Evolutionary conservation across 1,140 invertebrate genomes (phyloP).

Genomic region (Trinorchestia longiramus): DNA sequence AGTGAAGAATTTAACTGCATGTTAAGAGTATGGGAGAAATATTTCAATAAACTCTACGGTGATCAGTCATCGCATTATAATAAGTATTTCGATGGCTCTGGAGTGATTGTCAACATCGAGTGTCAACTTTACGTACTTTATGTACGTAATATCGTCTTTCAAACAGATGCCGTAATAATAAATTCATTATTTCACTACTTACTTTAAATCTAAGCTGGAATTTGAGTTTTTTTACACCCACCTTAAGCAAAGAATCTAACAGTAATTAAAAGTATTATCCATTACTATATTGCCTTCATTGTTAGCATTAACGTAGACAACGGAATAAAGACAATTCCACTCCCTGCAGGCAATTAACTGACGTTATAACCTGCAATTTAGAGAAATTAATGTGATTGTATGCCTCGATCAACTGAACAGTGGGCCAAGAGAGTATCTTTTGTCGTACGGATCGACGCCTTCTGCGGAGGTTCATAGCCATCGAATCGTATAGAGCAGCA

Average conservation of each 20-base stretch:
- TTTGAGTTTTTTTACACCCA: not conserved
- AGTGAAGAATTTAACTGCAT: not conserved
- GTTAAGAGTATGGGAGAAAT: not conserved
- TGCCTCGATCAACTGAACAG: constrained; percentile 3
- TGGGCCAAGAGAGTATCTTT: constrained; percentile 28
- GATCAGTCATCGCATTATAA: not conserved
- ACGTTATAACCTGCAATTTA: constrained; percentile 22
- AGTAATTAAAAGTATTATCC: not conserved
- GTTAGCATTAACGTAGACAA: not conserved
- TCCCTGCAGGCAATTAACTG: not conserved
- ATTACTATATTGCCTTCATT: not conserved
- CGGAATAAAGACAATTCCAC: not conserved
- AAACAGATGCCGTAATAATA: not conserved
- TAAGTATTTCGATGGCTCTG: not conserved
- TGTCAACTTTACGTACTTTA: not conserved
- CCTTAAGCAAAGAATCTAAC: not conserved
- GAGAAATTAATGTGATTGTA: not conserved
- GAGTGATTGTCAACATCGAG: not conserved
- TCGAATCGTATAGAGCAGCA: constrained; percentile 40
- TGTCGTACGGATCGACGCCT: constrained; percentile 23
- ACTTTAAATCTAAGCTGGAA: not conserved
- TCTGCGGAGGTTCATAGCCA: constrained; percentile 53
- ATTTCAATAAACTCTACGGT: not conserved
- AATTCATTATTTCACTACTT: not conserved
- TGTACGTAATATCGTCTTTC: not conserved